A percentile compares a stretch with the other conserved stretches of the same genome.
These are phyloP conservation scores for Hoplias malabaricus DNA, from an alignment of 2,113 vertebrate genomes.

Conservation along the genomic window DNA sequence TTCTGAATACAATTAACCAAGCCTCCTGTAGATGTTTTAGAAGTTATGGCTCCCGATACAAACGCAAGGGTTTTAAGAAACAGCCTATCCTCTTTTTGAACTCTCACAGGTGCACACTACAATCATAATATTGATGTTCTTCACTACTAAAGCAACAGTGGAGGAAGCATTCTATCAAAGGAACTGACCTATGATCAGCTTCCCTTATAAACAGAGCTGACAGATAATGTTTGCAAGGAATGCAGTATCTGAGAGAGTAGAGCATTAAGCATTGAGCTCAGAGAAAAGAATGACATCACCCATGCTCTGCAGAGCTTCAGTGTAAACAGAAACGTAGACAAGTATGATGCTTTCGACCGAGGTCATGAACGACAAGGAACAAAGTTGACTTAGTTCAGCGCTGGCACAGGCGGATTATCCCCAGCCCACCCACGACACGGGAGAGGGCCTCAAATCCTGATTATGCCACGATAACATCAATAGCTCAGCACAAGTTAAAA, in stretches of 20 bases:
- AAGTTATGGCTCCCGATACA: no score
- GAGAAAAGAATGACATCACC: background rate
- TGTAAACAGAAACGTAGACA: background rate
- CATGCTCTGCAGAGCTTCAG: background rate
- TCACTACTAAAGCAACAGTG: background rate
- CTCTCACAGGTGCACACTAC: background rate
- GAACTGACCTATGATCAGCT: background rate
- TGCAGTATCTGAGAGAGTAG: background rate
- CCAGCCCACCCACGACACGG: conserved; percentile 6
- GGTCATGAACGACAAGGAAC: background rate
- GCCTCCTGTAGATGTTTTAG: no score
- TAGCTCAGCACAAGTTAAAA: conserved; percentile 11
- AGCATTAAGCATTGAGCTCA: background rate
- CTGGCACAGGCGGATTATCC: conserved; percentile 32
- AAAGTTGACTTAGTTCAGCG: conserved; percentile 10
- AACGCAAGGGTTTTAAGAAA: no score
- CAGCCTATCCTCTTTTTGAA: background rate
- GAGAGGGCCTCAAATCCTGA: conserved; percentile 14
- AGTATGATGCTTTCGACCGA: background rate
- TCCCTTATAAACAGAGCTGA: background rate
- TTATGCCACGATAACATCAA: conserved; percentile 7
- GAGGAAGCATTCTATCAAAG: background rate
- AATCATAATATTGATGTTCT: background rate
- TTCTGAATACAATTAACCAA: no score
- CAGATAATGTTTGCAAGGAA: background rate